phyloP scores from a whole-genome alignment of 2,113 vertebrate genomes.

The Boleophthalmus pectinirostris region DNA sequence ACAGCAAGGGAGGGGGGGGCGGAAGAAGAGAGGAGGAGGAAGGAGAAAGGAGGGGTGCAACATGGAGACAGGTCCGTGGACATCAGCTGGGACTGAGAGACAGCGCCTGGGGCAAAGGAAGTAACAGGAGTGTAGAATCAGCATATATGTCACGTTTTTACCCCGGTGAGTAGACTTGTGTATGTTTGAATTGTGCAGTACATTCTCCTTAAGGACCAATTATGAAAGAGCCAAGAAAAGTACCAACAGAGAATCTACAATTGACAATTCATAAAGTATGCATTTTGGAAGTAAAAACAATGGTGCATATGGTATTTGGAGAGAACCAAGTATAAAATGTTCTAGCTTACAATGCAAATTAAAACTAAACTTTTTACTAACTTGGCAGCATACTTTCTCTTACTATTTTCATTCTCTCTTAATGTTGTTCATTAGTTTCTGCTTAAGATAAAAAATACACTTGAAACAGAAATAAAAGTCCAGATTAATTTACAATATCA shows the following conservation, averaged over 20 bases:
- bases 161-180: slow-evolving; percentile 11
- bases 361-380: not conserved
- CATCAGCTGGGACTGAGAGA: slow-evolving; percentile 59
- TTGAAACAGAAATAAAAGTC: no score
- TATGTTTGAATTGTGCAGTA: not conserved
- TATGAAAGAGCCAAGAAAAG: not conserved
- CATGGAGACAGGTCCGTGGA: slow-evolving; percentile 16
- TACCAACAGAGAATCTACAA: not conserved
- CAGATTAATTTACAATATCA: no score
- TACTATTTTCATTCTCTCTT: no score
- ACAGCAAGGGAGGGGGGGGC: slow-evolving; percentile 16
- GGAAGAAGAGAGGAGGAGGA: slow-evolving; percentile 17
- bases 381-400: not conserved
- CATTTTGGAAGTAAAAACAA: not conserved
- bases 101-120: slow-evolving; percentile 20
- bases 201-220: not conserved
- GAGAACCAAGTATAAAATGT: not conserved
- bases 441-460: no score
- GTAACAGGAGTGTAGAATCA: slow-evolving; percentile 34
- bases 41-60: not conserved
- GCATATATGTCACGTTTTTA: not conserved
- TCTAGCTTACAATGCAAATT: not conserved
- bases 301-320: not conserved
- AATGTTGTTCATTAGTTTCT: no score
- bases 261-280: not conserved